Evolutionary conservation across 2,888 invertebrate species (phyloP).

Genomic region (Leptinotarsa rubiginosa): DNA sequence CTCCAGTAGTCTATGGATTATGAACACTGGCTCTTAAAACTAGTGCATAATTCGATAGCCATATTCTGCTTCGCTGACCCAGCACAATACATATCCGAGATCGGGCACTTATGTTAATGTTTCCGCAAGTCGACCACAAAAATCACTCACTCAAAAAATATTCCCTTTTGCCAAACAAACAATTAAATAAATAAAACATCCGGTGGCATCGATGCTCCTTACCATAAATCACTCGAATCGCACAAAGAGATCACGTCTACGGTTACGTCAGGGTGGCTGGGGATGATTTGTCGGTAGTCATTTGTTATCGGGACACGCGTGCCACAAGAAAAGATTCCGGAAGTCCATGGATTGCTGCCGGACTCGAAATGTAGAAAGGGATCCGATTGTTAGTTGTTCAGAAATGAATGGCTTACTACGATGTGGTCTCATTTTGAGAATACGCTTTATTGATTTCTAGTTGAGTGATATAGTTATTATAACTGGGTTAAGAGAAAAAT

Average conservation of each 20-base stretch:
- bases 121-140: constrained; percentile 57
- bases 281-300: constrained; percentile 63
- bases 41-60: constrained; percentile 4
- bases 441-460: not conserved
- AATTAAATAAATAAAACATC: constrained; percentile 65
- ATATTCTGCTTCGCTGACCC: constrained; percentile 4
- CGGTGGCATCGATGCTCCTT: constrained; percentile 51
- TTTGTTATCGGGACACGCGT: constrained; percentile 62
- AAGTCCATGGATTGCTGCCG: constrained; percentile 42
- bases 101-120: constrained; percentile 56
- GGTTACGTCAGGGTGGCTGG: constrained; percentile 41
- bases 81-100: constrained; percentile 25
- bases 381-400: not conserved
- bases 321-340: constrained; percentile 54
- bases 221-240: constrained; percentile 53
- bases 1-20: not conserved
- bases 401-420: constrained; percentile 5
- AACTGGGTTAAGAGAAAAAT: not conserved
- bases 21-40: not conserved
- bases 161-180: constrained; percentile 58
- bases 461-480: not conserved
- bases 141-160: constrained; percentile 59
- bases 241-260: constrained; percentile 46
- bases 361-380: constrained; percentile 15
- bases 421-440: not conserved